Evolutionary conservation across 2,797 vertebrate species (phyloP), one percentile per base, ranked within the genome.

Genomic region (Myotis myotis): DNA sequence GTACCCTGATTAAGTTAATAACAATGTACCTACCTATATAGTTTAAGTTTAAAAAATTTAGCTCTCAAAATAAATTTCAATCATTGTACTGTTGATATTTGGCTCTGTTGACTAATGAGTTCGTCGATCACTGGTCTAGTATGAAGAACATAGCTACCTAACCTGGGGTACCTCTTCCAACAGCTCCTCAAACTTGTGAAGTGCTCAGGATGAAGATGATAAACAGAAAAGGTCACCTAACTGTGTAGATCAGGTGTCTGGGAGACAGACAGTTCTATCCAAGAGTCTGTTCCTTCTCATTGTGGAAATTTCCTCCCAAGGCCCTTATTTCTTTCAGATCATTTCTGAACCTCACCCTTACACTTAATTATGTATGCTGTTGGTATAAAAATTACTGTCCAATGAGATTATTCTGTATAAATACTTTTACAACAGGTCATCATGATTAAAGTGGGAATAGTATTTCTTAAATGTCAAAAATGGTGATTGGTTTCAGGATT

Each of bases 401-500:
- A 98, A 94, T 97, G 92, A 97, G 92, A 98, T 98, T 97, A 98
- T 96, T 97, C 97, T 97, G 88, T 96, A 98, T 94, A 98, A 98
- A 98, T 96, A 97, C 92, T 97, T 97, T 97, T 98, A 98, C 82
- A 98, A 98, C 92, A 97, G 96, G 95, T 96, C 96, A 97, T 96
- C 1, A 86, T 92, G 97, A 98, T 98, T 97, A 98, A 97, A 95
- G 87, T 96, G 92, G 96, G 94, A 97, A 97, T 86, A 96, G 88
- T 97, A 97, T 95, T 98, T 98, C 95, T 98, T 97, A 97, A 97
- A 97, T 98, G 97, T 97, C 96, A 97, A 98, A 98, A 97, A 96
- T 41, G 86, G 95, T 97, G 97, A 96, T 96, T 97, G 96, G 96
- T 97, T 98, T 98, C 97, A 97, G 96, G 96, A 98, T 97, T 98